Evolutionary conservation across 2,888 invertebrate genomes (phyloP).

Genomic region (Petrolisthes manimaculis): DNA sequence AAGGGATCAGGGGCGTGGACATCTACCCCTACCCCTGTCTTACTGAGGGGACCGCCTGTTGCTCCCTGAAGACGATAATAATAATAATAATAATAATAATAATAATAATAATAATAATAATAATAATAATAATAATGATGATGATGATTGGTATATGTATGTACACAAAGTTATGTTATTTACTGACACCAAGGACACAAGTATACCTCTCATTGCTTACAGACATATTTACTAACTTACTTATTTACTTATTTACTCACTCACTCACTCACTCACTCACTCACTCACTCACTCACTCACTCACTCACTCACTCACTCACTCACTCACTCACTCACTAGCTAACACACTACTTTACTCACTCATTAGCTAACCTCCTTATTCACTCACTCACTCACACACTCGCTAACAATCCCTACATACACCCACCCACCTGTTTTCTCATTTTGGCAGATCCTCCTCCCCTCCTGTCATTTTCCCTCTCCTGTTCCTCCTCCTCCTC

Average conservation of each 20-base stretch:
- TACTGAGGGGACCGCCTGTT: background rate
- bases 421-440: background rate
- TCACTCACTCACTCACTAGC: too few relatives aligned
- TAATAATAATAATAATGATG: background rate
- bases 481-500: constrained; percentile 37
- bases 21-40: background rate
- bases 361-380: too few relatives aligned
- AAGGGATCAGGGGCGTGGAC: background rate
- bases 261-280: background rate
- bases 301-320: background rate
- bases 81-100: too few relatives aligned
- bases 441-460: background rate
- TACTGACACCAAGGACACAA: too few relatives aligned
- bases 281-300: background rate
- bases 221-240: background rate
- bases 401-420: background rate
- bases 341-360: too few relatives aligned
- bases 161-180: background rate
- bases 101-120: too few relatives aligned
- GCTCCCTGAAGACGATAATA: background rate
- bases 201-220: background rate
- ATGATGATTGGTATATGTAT: constrained; percentile 5
- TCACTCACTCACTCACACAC: too few relatives aligned
- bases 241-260: too few relatives aligned
- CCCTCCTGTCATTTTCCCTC: background rate